Conservation (phyloP, 2,797 vertebrate genomes). For the Aeoliscus strigatus region DNA sequence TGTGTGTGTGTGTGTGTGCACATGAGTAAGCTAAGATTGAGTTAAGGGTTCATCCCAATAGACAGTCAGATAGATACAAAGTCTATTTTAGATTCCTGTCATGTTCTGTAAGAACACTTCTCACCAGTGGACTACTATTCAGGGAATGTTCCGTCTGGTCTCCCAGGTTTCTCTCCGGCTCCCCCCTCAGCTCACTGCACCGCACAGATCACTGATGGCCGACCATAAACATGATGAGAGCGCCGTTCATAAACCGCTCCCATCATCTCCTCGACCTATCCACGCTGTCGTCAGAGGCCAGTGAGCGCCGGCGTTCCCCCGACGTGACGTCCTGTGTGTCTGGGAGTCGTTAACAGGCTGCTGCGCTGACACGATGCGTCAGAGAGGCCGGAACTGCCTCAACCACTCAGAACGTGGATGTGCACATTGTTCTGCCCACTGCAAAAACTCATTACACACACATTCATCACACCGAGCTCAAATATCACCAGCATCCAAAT, state of each 20-base stretch:
- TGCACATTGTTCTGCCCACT: background rate
- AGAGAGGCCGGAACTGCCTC: too few species aligned
- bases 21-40: too few species aligned
- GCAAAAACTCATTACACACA: too few species aligned
- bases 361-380: background rate
- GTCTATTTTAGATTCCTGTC: too few species aligned
- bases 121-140: too few species aligned
- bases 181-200: conserved; percentile 36
- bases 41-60: too few species aligned
- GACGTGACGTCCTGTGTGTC: background rate
- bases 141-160: too few species aligned
- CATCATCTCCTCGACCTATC: conserved; percentile 37
- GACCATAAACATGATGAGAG: conserved; percentile 42
- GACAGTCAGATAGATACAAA: too few species aligned
- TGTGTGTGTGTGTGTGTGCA: too few species aligned
- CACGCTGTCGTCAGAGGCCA: conserved; percentile 4
- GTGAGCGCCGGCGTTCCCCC: background rate
- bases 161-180: background rate
- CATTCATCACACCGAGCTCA: too few species aligned
- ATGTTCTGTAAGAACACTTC: too few species aligned
- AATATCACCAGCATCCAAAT: too few species aligned
- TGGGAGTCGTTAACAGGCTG: conserved; percentile 4
- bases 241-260: conserved; percentile 26
- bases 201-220: conserved; percentile 35
- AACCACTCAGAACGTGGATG: background rate